Conservation (phyloP, 2,888 invertebrate genomes). For the Fissipunctia ypsillon region DNA sequence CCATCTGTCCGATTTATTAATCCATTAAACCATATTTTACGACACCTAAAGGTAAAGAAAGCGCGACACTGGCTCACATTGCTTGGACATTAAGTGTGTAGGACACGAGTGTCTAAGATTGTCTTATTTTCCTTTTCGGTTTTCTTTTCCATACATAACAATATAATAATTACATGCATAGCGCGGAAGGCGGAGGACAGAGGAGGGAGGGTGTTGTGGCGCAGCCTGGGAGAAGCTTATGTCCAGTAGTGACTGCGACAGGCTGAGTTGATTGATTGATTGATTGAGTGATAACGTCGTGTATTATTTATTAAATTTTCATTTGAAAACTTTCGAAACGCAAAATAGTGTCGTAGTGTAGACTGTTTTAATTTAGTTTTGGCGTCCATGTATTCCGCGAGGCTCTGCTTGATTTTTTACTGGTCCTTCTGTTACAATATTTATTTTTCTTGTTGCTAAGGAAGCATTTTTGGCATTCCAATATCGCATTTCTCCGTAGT, state of each 20-base stretch:
- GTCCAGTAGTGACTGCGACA: no score
- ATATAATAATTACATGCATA: no score
- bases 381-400: not conserved
- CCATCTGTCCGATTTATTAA: not conserved
- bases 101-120: no score
- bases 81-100: no score
- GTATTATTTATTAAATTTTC: not conserved
- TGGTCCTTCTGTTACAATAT: constrained; percentile 22
- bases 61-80: not conserved
- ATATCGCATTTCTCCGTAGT: constrained; percentile 59
- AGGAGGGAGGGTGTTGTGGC: no score
- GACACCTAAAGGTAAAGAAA: not conserved
- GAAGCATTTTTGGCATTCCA: constrained; percentile 49
- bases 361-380: not conserved
- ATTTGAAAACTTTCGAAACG: not conserved
- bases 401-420: not conserved
- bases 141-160: no score
- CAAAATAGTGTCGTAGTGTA: not conserved
- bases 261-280: no score
- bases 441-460: constrained; percentile 21
- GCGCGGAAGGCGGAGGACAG: no score
- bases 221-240: no score
- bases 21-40: constrained; percentile 7
- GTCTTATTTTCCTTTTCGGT: no score
- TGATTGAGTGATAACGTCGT: no score